Conservation (phyloP, 2,113 vertebrate species). For the Esox niger region DNA sequence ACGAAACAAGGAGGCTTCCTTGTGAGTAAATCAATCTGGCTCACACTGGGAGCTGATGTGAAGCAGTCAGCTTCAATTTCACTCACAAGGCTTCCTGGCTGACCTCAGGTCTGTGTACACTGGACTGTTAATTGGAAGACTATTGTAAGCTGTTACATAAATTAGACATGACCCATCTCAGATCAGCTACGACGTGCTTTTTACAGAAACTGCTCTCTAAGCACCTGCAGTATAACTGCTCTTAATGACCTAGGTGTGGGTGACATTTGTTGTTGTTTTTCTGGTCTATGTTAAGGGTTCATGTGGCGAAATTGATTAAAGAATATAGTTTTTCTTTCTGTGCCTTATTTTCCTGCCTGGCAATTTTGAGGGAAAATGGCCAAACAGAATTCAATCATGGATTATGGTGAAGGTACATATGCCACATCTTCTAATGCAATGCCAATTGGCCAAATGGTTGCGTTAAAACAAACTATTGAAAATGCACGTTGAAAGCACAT, state of each 20-base stretch:
- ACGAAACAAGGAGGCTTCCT: slow-evolving; percentile 24
- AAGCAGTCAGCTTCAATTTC: slow-evolving; percentile 45
- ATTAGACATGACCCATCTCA: slow-evolving; percentile 27
- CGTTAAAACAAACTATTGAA: too few relatives aligned
- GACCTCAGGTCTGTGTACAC: slow-evolving; percentile 19
- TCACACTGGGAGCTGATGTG: slow-evolving; percentile 30
- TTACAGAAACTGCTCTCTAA: slow-evolving; percentile 1
- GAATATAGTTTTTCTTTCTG: too few relatives aligned
- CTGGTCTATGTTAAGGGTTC: slow-evolving; percentile 14
- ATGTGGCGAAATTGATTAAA: too few relatives aligned
- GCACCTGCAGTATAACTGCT: not conserved
- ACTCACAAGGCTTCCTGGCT: slow-evolving; percentile 36
- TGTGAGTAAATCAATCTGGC: slow-evolving; percentile 33
- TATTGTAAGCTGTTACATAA: slow-evolving; percentile 37
- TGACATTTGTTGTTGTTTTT: slow-evolving; percentile 20
- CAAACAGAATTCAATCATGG: too few relatives aligned
- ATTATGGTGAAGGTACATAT: too few relatives aligned
- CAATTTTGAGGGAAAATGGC: too few relatives aligned
- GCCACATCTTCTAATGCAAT: too few relatives aligned
- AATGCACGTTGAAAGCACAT: too few relatives aligned
- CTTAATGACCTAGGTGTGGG: slow-evolving; percentile 8
- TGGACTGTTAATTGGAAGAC: slow-evolving; percentile 48
- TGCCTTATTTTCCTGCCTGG: too few relatives aligned
- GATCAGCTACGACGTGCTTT: not conserved
- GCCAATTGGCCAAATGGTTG: too few relatives aligned